phyloP scores from a whole-genome alignment of 2,888 invertebrate species.

The Aradus depressus region DNA sequence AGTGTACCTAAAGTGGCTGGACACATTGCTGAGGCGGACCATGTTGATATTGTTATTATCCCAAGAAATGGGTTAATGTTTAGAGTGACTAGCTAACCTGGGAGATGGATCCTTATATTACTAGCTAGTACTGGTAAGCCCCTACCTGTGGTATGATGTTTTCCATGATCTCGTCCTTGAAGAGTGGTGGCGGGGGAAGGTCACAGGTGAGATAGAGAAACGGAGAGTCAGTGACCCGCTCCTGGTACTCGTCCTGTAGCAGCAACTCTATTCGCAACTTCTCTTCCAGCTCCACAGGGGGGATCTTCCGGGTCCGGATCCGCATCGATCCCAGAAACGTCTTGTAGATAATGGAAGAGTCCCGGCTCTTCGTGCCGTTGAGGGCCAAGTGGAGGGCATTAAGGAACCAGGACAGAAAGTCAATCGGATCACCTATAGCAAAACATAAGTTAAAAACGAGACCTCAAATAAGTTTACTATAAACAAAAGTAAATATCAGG shows the following conservation, averaged over 20 bases:
- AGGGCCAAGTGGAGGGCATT: constrained; percentile 91
- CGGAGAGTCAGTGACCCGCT: constrained; percentile 77
- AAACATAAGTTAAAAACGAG: constrained; percentile 9
- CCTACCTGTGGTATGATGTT: constrained; percentile 97
- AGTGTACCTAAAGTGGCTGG: too few relatives aligned
- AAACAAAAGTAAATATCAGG: too few relatives aligned
- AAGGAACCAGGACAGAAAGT: constrained; percentile 96
- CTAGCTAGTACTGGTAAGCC: too few relatives aligned
- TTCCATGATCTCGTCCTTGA: constrained; percentile 94
- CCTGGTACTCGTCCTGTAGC: constrained; percentile 75
- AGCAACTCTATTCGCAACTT: constrained; percentile 60
- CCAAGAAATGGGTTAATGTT: too few relatives aligned
- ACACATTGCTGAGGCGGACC: too few relatives aligned
- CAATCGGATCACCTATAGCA: constrained; percentile 80
- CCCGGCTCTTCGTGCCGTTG: constrained; percentile 78
- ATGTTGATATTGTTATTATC: too few relatives aligned
- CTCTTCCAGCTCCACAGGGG: constrained; percentile 84
- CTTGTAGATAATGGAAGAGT: constrained; percentile 87
- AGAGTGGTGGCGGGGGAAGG: constrained; percentile 91
- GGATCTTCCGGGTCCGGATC: constrained; percentile 82
- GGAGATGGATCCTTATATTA: too few relatives aligned
- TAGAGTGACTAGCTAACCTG: too few relatives aligned
- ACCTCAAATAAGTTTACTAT: too few relatives aligned
- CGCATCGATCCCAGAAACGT: constrained; percentile 88
- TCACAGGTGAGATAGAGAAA: constrained; percentile 96